Percentiles rank a stretch among this genome's conserved stretches.
phyloP scores from a whole-genome alignment of 2,113 vertebrate species.

The Saccopteryx bilineata region DNA sequence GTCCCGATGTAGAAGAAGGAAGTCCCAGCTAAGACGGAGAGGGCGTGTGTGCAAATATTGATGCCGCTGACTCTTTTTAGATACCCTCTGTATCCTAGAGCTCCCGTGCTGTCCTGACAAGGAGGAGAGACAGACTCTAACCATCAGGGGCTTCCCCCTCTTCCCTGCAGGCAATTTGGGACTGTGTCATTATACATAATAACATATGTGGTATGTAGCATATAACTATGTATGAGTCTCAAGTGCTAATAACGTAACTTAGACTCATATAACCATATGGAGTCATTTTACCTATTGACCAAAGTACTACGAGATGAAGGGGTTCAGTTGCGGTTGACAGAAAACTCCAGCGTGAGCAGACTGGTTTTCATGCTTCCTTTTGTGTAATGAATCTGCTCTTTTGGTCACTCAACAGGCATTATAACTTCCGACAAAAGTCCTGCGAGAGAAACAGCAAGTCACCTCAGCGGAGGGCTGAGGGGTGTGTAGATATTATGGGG shows the following conservation, averaged over 20 bases:
- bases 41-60: not conserved
- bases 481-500: not conserved
- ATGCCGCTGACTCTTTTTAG: constrained; percentile 50
- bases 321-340: not conserved
- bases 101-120: not conserved
- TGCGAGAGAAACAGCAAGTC: not conserved
- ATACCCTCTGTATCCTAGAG: not conserved
- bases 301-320: not conserved
- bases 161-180: not conserved
- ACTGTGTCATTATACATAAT: not conserved
- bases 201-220: not conserved
- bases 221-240: not conserved
- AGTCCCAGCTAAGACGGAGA: constrained; percentile 64
- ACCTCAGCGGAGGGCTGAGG: not conserved
- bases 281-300: constrained; percentile 16
- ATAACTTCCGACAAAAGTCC: not conserved
- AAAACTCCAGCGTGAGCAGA: not conserved
- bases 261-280: not conserved
- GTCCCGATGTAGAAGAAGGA: constrained; percentile 78
- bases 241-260: not conserved
- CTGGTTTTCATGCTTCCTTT: not conserved
- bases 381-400: not conserved
- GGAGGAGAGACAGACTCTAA: constrained; percentile 29
- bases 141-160: not conserved
- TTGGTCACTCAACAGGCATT: not conserved